These are phyloP conservation scores for Petrosia ficiformis DNA, from an alignment of 37 sponge, comb jelly and placozoan genomes.

Conservation along the genomic window DNA sequence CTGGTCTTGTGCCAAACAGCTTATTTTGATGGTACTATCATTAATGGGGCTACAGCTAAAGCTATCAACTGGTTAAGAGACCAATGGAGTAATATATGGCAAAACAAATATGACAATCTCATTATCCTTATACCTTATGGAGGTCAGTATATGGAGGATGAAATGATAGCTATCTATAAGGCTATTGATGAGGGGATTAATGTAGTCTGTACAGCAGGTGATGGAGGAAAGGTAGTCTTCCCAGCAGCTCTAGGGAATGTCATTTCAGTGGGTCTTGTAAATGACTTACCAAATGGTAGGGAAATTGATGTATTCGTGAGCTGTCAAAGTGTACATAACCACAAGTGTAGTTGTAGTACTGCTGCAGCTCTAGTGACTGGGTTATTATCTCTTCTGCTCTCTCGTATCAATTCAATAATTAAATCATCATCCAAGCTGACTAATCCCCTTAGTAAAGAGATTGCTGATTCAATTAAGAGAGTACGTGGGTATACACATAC, in stretches of 20 bases:
- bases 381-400: not conserved
- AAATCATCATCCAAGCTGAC: not conserved
- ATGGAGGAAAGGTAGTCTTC: not conserved
- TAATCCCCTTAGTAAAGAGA: not conserved
- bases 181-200: not conserved
- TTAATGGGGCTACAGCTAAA: not conserved
- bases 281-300: not conserved
- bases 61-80: not conserved
- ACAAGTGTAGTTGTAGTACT: not conserved
- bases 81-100: not conserved
- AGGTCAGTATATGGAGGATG: slow-evolving; percentile 2
- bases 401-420: not conserved
- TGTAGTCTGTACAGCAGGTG: not conserved
- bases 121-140: not conserved
- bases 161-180: not conserved
- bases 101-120: not conserved
- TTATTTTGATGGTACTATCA: not conserved
- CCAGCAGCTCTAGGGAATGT: not conserved
- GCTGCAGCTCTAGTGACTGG: not conserved
- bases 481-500: not conserved
- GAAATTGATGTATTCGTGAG: not conserved
- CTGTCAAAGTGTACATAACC: too few relatives aligned
- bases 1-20: not conserved
- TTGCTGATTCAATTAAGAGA: not conserved
- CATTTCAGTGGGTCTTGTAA: not conserved